Evolutionary conservation across 2,113 vertebrate genomes (phyloP).

Genomic region (Caracal caracal): DNA sequence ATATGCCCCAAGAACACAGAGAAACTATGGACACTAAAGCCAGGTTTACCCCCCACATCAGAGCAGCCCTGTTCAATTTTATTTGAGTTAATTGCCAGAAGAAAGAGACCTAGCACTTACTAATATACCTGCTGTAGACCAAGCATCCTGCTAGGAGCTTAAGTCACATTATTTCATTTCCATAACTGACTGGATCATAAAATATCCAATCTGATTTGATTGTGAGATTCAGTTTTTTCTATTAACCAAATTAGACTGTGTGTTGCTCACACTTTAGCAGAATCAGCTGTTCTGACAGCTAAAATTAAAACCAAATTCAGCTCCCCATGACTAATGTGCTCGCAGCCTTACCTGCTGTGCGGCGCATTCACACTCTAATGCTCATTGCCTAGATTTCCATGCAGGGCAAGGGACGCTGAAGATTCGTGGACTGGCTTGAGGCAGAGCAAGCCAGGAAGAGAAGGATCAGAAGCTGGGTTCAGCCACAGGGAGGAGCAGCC

Average conservation of each 20-base stretch:
- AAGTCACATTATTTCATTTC: not conserved
- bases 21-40: not conserved
- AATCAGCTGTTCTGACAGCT: not conserved
- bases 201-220: not conserved
- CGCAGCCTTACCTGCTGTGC: not conserved
- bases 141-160: not conserved
- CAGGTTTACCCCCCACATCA: not conserved
- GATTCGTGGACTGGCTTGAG: not conserved
- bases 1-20: not conserved
- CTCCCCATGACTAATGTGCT: not conserved
- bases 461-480: not conserved
- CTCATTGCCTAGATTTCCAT: not conserved
- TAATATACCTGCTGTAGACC: not conserved
- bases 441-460: not conserved
- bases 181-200: not conserved
- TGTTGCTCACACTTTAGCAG: not conserved
- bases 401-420: not conserved
- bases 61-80: not conserved
- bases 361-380: not conserved
- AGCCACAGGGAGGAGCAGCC: accelerated
- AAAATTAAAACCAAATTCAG: not conserved
- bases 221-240: not conserved
- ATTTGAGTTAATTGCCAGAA: not conserved
- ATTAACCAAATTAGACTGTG: not conserved
- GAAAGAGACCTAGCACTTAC: not conserved